These are phyloP conservation scores for Habroteleia sp. DNA, from an alignment of 2,888 invertebrate genomes.

Conservation along the genomic window DNA sequence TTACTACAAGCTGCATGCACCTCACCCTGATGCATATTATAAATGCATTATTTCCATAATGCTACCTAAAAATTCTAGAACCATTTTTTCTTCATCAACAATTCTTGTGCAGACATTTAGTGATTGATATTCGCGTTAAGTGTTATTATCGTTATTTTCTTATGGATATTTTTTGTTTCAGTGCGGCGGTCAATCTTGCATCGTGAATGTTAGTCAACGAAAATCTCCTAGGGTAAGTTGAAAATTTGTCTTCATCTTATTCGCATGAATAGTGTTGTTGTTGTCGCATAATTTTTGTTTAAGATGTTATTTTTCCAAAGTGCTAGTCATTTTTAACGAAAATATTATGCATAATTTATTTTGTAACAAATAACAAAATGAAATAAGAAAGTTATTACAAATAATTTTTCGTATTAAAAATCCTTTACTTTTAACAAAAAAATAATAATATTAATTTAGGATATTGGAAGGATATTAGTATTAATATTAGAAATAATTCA, in stretches of 20 bases:
- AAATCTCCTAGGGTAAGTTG: slow-evolving; percentile 77
- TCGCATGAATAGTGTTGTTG: slow-evolving; percentile 4
- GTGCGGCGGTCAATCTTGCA: slow-evolving; percentile 77
- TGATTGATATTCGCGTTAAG: slow-evolving; percentile 51
- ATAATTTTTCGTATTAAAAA: too few relatives aligned
- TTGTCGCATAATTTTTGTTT: slow-evolving; percentile 26
- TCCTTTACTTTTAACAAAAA: too few relatives aligned
- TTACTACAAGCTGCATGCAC: slow-evolving; percentile 23
- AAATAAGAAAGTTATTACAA: too few relatives aligned
- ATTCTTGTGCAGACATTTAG: slow-evolving; percentile 16
- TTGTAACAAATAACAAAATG: too few relatives aligned
- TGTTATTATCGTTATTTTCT: slow-evolving; percentile 27
- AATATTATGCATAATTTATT: too few relatives aligned
- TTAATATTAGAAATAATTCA: too few relatives aligned
- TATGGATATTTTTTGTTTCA: slow-evolving; percentile 68
- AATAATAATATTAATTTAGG: too few relatives aligned
- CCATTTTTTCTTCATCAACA: slow-evolving; percentile 23
- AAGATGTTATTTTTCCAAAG: slow-evolving; percentile 22
- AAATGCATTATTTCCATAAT: slow-evolving; percentile 55
- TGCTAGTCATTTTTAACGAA: too few relatives aligned
- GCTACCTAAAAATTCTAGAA: slow-evolving; percentile 31
- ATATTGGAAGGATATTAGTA: too few relatives aligned
- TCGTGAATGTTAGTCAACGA: slow-evolving; percentile 71
- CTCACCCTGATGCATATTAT: slow-evolving; percentile 36
- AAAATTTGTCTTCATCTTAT: slow-evolving; percentile 33